Evolutionary conservation across 2,888 invertebrate genomes (phyloP).

Genomic region (Uloborus plumipes): DNA sequence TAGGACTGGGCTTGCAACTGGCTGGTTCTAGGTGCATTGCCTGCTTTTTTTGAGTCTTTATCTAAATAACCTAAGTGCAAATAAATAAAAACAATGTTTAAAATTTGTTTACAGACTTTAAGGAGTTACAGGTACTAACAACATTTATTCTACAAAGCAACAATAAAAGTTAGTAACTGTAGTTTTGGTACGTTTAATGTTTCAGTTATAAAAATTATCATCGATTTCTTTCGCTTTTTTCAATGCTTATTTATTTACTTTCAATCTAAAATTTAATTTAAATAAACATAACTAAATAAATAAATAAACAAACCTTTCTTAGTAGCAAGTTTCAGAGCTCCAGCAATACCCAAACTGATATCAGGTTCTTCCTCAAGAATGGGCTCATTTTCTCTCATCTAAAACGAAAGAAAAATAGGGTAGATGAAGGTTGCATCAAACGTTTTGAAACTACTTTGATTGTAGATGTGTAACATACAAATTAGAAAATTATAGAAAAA

Average conservation of each 20-base stretch:
- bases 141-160: not conserved
- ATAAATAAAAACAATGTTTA: not conserved
- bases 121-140: not conserved
- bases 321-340: slow-evolving; percentile 89
- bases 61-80: slow-evolving; percentile 80
- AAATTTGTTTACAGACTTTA: not conserved
- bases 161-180: too few relatives aligned
- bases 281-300: too few relatives aligned
- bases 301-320: slow-evolving; percentile 80
- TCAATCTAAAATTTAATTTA: too few relatives aligned
- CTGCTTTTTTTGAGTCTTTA: slow-evolving; percentile 82
- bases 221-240: too few relatives aligned
- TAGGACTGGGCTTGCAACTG: slow-evolving; percentile 85
- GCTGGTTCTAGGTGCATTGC: slow-evolving; percentile 79
- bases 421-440: not conserved
- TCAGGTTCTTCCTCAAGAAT: slow-evolving; percentile 93
- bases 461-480: too few relatives aligned
- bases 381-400: slow-evolving; percentile 72
- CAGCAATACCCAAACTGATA: slow-evolving; percentile 90
- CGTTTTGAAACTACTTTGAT: too few relatives aligned
- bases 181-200: too few relatives aligned
- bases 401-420: slow-evolving; percentile 1
- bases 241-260: too few relatives aligned
- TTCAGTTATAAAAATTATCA: too few relatives aligned
- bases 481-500: too few relatives aligned